Base-by-base conservation (phyloP, 2,113 vertebrate species). In the Chelonoidis abingdonii region DNA sequence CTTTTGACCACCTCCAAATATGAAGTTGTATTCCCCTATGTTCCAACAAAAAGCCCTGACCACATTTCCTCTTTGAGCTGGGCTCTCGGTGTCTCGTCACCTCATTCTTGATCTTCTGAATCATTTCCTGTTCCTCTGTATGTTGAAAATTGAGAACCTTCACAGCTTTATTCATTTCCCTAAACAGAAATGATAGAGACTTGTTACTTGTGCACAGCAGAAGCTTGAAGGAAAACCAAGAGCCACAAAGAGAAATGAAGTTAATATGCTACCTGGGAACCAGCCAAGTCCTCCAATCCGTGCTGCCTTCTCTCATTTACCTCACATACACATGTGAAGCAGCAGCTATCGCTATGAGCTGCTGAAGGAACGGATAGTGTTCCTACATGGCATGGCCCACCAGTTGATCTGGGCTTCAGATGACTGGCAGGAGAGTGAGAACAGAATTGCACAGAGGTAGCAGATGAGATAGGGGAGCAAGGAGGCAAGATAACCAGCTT, bases 91-190 rank as follows among this genome's bases (percentile, higher is more conserved):
- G 89, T 83, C 44, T 97, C 25, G 19, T 83, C 53, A 98, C 98
- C 97, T 92, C 97, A 29, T 97, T 86, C 88, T 96, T 98, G 91
- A 98, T 97, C 53, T 97, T 59, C 86, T 96, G 93, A 88, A 97
- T 85, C 97, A 98, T 95, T 87, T 98, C 97, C 78, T 97, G 94
- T 11, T 98, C 93, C 83, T 93, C 97, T 65, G 95, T 90, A n/a
- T 79, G 89, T 89, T 97, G 81, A 87, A 98, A 93, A 54, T 97
- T 93, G 78, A 98, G 96, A 76, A 44, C 90, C 44, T 89, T 96
- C 96, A 98, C 92, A 88, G 97, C 93, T 24, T 90, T 89, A 22
- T 88, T 93, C 94, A 98, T 76, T 92, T 98, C 98, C 57, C 98
- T 98, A 93, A 96, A 95, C 83, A 90, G 57, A 93, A 84, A 22